Evolutionary conservation across 1,140 invertebrate species (phyloP), one percentile per base, ranked within the genome.

Genomic region (Nylanderia fulva): DNA sequence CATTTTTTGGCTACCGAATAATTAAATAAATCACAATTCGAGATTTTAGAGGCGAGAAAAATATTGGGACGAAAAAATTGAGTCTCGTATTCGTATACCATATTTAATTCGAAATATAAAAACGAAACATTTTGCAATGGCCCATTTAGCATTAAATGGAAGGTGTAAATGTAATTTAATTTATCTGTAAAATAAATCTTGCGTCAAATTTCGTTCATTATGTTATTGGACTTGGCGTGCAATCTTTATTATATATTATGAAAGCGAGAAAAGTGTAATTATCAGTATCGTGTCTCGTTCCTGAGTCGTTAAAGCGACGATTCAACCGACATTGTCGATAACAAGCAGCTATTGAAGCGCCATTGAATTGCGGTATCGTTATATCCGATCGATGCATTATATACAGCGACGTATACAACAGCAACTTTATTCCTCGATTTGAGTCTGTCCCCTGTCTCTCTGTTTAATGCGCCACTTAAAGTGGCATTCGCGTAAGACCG

Each of bases 311-410:
- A 45, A 15, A 72, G 52, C n/a, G 66, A 27, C 39, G 68, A 71
- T 58, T 80, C 33, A 56, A 29, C 9, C 8, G 18, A 36, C 27
- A 45, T 42, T n/a, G n/a, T n/a, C 4, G 66, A 48, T 48, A 48
- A 48, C 45, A 48, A 48, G 45, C 15, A 18, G 1, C 29, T 48
- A 48, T 48, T 48, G 45, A 82, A 82, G 52, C 27, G 54, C 52
- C 39, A 72, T 72, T 58, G 66, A 82, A 58, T 71, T 24, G 48
- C 24, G 69, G 52, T 82, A 82, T 71, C 24, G 66, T 82, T 82
- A 66, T 82, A 71, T 82, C 66, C 66, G 66, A 82, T 82, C 66
- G 8, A 29, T 33, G 63, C 63, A 7, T 82, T 82, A 24, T 69
- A 27, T 13, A 15, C 45, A 48, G 77, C 36, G 66, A 82, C 52